Evolutionary conservation across 2,888 invertebrate species (phyloP).

Genomic region (Plebejus melissa): DNA sequence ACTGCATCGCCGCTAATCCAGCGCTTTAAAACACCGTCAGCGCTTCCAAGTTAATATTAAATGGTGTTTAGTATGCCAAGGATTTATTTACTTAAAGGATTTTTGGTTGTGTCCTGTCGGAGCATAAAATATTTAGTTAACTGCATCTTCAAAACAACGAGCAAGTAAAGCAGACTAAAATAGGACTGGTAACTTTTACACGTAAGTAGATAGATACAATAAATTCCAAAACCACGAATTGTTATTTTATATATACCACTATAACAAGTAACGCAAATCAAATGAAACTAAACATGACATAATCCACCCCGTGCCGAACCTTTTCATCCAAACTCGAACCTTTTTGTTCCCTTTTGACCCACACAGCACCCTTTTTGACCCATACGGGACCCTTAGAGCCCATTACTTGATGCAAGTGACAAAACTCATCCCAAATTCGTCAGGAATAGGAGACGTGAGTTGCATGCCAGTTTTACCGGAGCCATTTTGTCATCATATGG

Average conservation of each 20-base stretch:
- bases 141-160: too few relatives aligned
- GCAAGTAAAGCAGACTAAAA: too few relatives aligned
- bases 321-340: background rate
- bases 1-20: conserved; percentile 26
- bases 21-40: conserved; percentile 20
- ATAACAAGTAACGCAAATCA: background rate
- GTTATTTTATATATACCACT: too few relatives aligned
- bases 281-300: conserved; percentile 3
- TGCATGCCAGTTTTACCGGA: conserved; percentile 1
- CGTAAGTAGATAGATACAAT: too few relatives aligned
- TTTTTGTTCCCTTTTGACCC: background rate
- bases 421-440: conserved; percentile 10
- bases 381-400: background rate
- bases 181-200: too few relatives aligned
- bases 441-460: conserved; percentile 1
- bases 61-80: conserved; percentile 4
- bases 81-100: background rate
- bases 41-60: conserved; percentile 28
- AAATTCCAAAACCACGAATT: too few relatives aligned
- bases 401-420: conserved; percentile 14
- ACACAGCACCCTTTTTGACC: background rate
- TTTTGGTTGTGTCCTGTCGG: too few relatives aligned
- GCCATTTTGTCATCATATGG: background rate
- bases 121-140: too few relatives aligned
- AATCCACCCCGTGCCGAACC: background rate